Percentiles rank a stretch among this genome's conserved stretches.
These are phyloP conservation scores for Heliornis fulica DNA, from an alignment of 2,113 vertebrate genomes.

Conservation along the genomic window DNA sequence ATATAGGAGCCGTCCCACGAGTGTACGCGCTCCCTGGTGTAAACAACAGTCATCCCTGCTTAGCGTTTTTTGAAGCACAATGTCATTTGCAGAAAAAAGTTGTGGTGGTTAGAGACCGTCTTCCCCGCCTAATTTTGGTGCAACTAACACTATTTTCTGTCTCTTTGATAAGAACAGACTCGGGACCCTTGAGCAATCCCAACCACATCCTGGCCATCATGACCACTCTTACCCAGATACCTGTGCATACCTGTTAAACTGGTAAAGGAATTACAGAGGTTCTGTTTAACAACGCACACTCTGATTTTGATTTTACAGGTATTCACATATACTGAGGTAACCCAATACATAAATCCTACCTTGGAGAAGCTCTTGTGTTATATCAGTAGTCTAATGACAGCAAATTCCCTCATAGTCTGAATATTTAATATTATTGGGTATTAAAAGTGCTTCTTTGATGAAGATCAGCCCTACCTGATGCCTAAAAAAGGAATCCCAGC, in stretches of 20 bases:
- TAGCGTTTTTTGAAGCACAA: neutral
- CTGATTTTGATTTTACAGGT: neutral
- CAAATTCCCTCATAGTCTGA: neutral
- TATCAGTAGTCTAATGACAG: neutral
- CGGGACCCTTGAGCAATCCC: neutral
- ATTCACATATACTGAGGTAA: neutral
- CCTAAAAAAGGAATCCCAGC: neutral
- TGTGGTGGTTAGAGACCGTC: neutral
- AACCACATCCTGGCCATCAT: too few species aligned
- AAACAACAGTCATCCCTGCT: too few species aligned
- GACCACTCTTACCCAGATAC: too few species aligned
- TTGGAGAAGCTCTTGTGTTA: neutral
- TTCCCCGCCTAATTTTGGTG: neutral
- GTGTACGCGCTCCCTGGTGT: too few species aligned
- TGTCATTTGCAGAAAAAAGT: neutral
- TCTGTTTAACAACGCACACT: fast-evolving
- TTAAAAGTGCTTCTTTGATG: neutral
- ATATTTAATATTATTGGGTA: neutral
- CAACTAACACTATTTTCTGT: neutral
- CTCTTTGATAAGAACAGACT: neutral
- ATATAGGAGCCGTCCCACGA: fast-evolving
- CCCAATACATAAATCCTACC: neutral
- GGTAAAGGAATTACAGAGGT: neutral
- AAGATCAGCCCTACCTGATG: neutral
- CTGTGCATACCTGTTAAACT: neutral